Evolutionary conservation across 1,140 invertebrate species (phyloP).

Genomic region (Drosophila sulfurigaster): DNA sequence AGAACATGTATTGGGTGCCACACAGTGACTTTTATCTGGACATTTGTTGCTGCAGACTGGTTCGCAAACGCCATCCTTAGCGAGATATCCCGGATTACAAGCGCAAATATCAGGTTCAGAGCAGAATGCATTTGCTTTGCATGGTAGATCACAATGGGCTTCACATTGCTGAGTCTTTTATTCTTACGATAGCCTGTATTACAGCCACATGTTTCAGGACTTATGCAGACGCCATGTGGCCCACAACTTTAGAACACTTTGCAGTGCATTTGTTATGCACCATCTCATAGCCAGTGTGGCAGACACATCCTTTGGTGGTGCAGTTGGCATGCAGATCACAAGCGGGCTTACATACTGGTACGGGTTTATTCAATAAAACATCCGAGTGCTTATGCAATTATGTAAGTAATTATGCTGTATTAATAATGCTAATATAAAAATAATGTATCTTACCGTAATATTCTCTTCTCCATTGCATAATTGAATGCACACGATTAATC

Average conservation of each 20-base stretch:
- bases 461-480: background rate
- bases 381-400: background rate
- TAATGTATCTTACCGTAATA: background rate
- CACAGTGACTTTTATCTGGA: background rate
- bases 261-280: background rate
- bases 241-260: slow-evolving; percentile 1
- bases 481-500: slow-evolving; percentile 1
- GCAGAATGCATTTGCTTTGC: background rate
- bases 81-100: background rate
- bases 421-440: background rate
- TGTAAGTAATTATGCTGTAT: background rate
- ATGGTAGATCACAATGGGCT: background rate
- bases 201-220: background rate
- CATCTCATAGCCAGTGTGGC: background rate
- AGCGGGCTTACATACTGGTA: background rate
- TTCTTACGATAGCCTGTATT: background rate
- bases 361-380: background rate
- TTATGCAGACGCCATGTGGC: background rate
- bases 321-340: background rate
- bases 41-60: background rate
- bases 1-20: background rate
- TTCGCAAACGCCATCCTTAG: background rate
- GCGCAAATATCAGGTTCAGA: background rate
- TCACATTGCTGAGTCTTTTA: background rate
- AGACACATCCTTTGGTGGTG: background rate